These are phyloP conservation scores for Abramis brama DNA, from an alignment of 2,113 vertebrate genomes.

Conservation along the genomic window DNA sequence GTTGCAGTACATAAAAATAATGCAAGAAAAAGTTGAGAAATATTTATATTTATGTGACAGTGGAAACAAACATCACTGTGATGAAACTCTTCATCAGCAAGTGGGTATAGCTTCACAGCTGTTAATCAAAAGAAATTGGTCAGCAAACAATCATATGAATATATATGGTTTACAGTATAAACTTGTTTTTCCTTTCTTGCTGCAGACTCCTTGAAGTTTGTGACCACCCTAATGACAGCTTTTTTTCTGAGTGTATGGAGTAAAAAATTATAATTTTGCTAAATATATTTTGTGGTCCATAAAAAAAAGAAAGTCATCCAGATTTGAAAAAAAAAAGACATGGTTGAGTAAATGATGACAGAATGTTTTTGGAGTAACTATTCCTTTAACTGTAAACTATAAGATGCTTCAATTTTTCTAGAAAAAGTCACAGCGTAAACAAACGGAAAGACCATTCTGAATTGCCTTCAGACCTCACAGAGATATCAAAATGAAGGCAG, in stretches of 20 bases:
- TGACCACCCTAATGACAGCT: background rate
- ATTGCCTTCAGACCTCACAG: constrained; percentile 12
- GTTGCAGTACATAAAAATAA: background rate
- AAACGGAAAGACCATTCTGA: background rate
- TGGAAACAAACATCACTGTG: background rate
- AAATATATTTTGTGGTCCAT: background rate
- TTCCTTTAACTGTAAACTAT: background rate
- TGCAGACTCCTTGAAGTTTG: background rate
- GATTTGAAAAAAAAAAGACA: background rate
- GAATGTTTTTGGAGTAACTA: background rate
- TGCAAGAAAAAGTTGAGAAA: background rate
- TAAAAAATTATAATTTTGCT: background rate
- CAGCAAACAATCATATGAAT: no score
- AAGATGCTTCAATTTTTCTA: background rate
- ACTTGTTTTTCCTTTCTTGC: background rate
- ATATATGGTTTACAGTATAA: no score
- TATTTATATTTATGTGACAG: background rate
- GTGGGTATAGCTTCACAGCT: no score
- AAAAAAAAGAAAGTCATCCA: background rate
- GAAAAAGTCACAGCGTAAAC: constrained; percentile 1
- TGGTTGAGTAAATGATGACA: background rate
- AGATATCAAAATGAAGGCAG: constrained; percentile 31
- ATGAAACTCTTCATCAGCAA: constrained; percentile 6
- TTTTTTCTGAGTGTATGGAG: background rate
- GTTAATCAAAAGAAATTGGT: no score